phyloP scores from a whole-genome alignment of 2,797 vertebrate genomes.

The Anomalospiza imberbis region DNA sequence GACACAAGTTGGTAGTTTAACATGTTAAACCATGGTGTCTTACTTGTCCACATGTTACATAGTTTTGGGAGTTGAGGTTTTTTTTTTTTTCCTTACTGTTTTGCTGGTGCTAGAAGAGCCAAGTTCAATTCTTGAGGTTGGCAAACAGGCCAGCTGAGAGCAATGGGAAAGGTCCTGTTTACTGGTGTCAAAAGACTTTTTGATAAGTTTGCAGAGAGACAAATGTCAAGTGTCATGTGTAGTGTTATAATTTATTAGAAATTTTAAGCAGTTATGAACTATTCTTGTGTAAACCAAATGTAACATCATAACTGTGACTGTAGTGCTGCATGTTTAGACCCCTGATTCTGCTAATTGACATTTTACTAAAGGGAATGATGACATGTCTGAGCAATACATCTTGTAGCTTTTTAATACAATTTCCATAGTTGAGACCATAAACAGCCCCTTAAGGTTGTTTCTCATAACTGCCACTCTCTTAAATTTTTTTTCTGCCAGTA shows the following conservation, averaged over 20 bases:
- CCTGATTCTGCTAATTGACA: conserved; percentile 22
- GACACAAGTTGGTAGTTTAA: background rate
- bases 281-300: conserved; percentile 1
- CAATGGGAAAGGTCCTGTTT: background rate
- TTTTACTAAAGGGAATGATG: conserved; percentile 49
- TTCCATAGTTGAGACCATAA: conserved; percentile 40
- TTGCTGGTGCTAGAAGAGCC: background rate
- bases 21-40: background rate
- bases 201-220: background rate
- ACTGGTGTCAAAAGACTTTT: background rate
- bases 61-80: background rate
- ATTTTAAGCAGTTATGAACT: background rate
- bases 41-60: background rate
- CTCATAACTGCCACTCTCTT: conserved; percentile 42
- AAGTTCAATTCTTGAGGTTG: background rate
- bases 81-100: background rate
- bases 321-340: background rate
- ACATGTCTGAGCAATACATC: conserved; percentile 6
- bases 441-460: conserved; percentile 44
- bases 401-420: background rate
- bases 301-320: background rate
- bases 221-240: background rate
- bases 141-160: conserved; percentile 10
- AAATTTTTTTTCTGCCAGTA: background rate
- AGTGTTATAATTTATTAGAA: background rate